A percentile compares a stretch with the other conserved stretches of the same genome.
These are phyloP conservation scores for Erinaceus europaeus DNA, from an alignment of 2,113 vertebrate species.

Conservation along the genomic window DNA sequence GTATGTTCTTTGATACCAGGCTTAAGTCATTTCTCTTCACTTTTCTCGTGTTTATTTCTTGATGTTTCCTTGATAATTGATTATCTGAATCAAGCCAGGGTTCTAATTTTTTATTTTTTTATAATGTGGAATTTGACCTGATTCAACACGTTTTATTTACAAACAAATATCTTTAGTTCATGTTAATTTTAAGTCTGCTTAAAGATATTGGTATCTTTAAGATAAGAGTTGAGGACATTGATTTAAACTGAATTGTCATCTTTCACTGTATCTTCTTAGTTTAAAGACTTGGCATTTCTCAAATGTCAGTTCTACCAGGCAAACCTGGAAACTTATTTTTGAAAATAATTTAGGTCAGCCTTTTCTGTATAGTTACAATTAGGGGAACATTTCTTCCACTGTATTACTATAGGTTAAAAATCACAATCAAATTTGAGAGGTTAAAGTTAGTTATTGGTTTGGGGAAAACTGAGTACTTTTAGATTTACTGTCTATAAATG, in stretches of 20 bases:
- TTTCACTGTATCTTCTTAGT: background rate
- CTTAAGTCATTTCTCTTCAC: conserved; percentile 19
- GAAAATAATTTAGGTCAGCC: background rate
- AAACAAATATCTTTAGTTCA: background rate
- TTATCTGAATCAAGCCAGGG: background rate
- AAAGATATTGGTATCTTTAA: background rate
- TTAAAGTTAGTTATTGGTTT: conserved; percentile 1
- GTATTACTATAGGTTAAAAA: conserved; percentile 25
- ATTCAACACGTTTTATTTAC: conserved; percentile 39
- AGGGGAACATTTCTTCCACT: background rate
- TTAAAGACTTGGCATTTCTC: conserved; percentile 7
- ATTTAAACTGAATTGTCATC: conserved; percentile 14
- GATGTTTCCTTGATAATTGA: background rate
- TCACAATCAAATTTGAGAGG: background rate
- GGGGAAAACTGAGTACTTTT: background rate
- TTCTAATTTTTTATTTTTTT: background rate
- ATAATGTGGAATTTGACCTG: background rate
- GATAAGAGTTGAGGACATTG: background rate
- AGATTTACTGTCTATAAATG: background rate
- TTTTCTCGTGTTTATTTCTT: conserved; percentile 12
- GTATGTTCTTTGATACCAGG: background rate
- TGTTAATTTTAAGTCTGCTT: background rate
- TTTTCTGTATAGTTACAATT: background rate
- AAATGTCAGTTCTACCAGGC: background rate
- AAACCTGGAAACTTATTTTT: conserved; percentile 33